These are phyloP conservation scores for Nasua narica DNA, from an alignment of 2,797 vertebrate genomes.

Conservation along the genomic window DNA sequence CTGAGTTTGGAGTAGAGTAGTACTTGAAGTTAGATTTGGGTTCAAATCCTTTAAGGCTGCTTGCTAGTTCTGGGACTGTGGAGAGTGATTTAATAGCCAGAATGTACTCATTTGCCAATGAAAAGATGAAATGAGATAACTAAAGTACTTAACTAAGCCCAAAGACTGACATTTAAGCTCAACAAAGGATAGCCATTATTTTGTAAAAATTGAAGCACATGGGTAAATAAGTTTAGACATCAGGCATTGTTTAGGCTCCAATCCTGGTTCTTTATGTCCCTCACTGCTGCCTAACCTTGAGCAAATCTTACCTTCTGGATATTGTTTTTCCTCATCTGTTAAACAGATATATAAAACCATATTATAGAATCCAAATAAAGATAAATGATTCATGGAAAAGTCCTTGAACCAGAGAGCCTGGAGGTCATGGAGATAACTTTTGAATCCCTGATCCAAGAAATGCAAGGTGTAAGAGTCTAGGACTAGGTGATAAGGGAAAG, in stretches of 20 bases:
- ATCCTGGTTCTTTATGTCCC: not conserved
- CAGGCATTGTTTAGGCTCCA: not conserved
- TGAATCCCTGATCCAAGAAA: not conserved
- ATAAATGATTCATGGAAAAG: slow-evolving; percentile 17
- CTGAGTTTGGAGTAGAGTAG: not conserved
- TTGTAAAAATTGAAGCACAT: not conserved
- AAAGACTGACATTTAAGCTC: not conserved
- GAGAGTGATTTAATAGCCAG: not conserved
- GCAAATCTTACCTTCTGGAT: not conserved
- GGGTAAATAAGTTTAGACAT: not conserved
- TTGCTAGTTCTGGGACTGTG: not conserved
- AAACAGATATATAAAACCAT: not conserved
- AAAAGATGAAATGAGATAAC: not conserved
- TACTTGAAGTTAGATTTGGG: not conserved
- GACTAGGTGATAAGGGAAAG: not conserved
- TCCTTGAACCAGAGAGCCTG: not conserved
- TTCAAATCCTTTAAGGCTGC: not conserved
- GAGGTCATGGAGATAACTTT: not conserved
- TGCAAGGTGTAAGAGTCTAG: not conserved
- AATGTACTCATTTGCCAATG: slow-evolving; percentile 11
- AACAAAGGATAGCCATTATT: not conserved
- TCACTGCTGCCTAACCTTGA: not conserved
- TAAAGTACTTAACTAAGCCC: not conserved
- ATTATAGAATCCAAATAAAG: not conserved
- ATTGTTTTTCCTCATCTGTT: not conserved